A percentile compares a stretch with the other conserved stretches of the same genome.
phyloP scores from a whole-genome alignment of 2,888 invertebrate species.

The Imbricaverruca yamaguchii region DNA sequence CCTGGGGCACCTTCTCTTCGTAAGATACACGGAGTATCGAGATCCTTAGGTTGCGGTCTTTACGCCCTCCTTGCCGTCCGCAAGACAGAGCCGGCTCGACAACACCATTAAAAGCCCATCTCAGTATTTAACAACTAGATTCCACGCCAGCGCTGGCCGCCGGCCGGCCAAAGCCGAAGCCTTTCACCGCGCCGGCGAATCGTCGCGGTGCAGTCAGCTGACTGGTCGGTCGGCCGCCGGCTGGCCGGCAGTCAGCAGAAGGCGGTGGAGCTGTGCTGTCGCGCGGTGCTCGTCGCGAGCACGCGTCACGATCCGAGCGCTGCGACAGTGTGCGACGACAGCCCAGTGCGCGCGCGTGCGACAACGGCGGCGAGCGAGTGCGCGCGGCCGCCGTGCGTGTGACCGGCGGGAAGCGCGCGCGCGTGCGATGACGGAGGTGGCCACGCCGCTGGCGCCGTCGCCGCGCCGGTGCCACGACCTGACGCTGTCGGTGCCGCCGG shows the following conservation, averaged over 20 bases:
- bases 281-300: background rate
- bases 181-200: background rate
- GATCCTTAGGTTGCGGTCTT: too few relatives aligned
- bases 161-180: background rate
- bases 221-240: background rate
- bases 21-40: too few relatives aligned
- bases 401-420: background rate
- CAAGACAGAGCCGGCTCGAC: background rate
- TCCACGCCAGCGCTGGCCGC: background rate
- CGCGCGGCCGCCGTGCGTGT: background rate
- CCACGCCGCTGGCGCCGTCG: background rate
- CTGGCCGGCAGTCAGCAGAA: background rate
- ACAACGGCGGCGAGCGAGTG: background rate
- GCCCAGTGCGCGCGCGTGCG: background rate
- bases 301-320: background rate
- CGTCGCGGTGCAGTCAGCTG: background rate
- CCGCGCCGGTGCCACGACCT: conserved; percentile 6
- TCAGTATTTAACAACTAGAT: background rate
- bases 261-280: background rate
- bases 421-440: conserved; percentile 4
- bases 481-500: background rate
- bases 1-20: too few relatives aligned
- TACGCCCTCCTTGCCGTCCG: too few relatives aligned
- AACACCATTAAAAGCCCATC: background rate
- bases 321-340: too few relatives aligned